Base-by-base conservation (phyloP, 1,140 invertebrate genomes). In the Lycorma delicatula region DNA sequence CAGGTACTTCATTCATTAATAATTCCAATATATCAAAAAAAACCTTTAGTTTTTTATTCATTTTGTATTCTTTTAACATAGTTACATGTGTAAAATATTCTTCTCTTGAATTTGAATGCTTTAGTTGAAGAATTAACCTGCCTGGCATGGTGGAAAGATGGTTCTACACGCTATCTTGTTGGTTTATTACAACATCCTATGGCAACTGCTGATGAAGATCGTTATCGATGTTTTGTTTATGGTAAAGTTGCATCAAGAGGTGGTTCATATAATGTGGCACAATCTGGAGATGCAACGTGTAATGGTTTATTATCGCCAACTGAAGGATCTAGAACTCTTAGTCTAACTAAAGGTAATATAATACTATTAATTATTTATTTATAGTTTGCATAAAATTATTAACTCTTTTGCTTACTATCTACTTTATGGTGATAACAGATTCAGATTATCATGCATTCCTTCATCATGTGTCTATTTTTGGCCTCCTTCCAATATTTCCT, bases 141-240 rank as follows among this genome's bases (percentile, higher is more conserved):
- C 66, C 72, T 91, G 38, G 89, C 86, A 1, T 82, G 81, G 13
- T 93, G 89, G 89, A 89, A 87, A 70, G 89, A 92, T 68, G 87
- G 89, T 36, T 89, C 86, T 50, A 81, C 83, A 7, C 77, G 83
- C 58, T 92, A 91, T 70, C 75, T 92, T 28, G 85, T 92, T 34
- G 88, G 87, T 0, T 78, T 79, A 70, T 66, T 82, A 66, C 71
- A 73, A 56, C 71, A 78, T 66, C 69, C 69, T 60, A 77, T 76
- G 57, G 73, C 74, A 26, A 73, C 73, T 18, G 74, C 72, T 23
- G 74, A 82, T 67, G 80, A 83, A 67, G 78, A 81, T 58, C 74
- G 75, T 58, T 84, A 82, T 65, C 74, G 84, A n/a, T 87, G 85
- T 68, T 87, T 86, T 69, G 77, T 84, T 29, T 83, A 80, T 62